Evolutionary conservation across 2,113 vertebrate species (phyloP).

Genomic region (Passer domesticus): DNA sequence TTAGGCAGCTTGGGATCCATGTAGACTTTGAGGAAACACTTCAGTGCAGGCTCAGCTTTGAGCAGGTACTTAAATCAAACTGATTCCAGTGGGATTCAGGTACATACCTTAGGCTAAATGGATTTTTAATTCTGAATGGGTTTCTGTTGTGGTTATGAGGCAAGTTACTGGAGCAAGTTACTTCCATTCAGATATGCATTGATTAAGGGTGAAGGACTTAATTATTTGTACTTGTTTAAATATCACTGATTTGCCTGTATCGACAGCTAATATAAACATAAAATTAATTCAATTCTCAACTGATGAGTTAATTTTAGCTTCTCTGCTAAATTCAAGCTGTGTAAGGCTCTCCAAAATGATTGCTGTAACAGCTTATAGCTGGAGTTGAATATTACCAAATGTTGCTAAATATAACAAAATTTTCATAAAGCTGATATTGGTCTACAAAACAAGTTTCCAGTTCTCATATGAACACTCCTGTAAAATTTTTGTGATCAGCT

Average conservation of each 20-base stretch:
- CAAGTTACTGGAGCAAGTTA: background rate
- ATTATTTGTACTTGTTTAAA: background rate
- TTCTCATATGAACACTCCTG: background rate
- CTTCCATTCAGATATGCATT: background rate
- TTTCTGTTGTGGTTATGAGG: background rate
- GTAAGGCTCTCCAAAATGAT: background rate
- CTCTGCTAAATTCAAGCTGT: background rate
- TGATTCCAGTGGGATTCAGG: background rate
- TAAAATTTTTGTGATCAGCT: background rate
- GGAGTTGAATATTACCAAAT: background rate
- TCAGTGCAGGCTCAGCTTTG: background rate
- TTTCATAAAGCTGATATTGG: background rate
- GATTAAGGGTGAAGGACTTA: background rate
- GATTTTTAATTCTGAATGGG: background rate
- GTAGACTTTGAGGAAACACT: background rate
- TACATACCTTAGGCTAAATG: background rate
- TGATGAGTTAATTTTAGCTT: background rate
- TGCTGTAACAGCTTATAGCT: background rate
- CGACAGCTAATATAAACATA: background rate
- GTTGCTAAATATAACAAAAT: background rate
- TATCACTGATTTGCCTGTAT: background rate
- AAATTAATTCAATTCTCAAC: background rate
- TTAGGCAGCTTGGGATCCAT: background rate
- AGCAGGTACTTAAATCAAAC: background rate
- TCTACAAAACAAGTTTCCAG: background rate